Evolutionary conservation across 2,888 invertebrate genomes (phyloP).

Genomic region (Synanthedon formicaeformis): DNA sequence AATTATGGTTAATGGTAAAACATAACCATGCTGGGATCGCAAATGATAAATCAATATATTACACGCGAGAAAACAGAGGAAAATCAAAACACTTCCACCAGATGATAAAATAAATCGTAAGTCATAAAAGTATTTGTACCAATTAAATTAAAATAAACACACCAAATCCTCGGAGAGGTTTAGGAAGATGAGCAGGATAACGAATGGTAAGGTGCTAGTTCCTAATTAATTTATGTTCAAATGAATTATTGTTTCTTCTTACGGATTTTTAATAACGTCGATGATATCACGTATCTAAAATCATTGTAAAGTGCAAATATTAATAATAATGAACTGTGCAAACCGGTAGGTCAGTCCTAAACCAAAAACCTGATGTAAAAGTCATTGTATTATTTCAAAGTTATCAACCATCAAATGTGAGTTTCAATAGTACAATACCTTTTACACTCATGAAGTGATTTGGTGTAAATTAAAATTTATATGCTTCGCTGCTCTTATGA

Average conservation of each 20-base stretch:
- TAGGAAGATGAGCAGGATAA: constrained; percentile 61
- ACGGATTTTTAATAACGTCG: constrained; percentile 48
- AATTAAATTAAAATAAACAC: constrained; percentile 65
- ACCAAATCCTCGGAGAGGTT: constrained; percentile 70
- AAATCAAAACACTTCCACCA: constrained; percentile 71
- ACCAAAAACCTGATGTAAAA: constrained; percentile 41
- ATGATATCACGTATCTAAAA: constrained; percentile 60
- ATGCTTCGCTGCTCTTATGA: constrained; percentile 6
- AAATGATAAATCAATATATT: constrained; percentile 52
- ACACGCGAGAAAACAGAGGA: constrained; percentile 62
- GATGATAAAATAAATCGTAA: constrained; percentile 61
- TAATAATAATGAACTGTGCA: constrained; percentile 52
- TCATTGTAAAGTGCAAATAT: constrained; percentile 61
- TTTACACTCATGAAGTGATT: constrained; percentile 52
- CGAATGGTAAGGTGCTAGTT: constrained; percentile 57
- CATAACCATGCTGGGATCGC: constrained; percentile 64
- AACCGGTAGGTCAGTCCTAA: constrained; percentile 48
- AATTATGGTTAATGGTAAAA: constrained; percentile 39
- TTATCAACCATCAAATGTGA: constrained; percentile 3
- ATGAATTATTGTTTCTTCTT: constrained; percentile 45
- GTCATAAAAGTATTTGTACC: constrained; percentile 41
- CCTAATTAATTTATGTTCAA: constrained; percentile 47
- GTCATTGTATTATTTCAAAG: constrained; percentile 28
- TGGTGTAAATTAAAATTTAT: constrained; percentile 39
- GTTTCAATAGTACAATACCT: constrained; percentile 36